Base-by-base conservation (phyloP, 2,113 vertebrate genomes). In the Trinectes maculatus region DNA sequence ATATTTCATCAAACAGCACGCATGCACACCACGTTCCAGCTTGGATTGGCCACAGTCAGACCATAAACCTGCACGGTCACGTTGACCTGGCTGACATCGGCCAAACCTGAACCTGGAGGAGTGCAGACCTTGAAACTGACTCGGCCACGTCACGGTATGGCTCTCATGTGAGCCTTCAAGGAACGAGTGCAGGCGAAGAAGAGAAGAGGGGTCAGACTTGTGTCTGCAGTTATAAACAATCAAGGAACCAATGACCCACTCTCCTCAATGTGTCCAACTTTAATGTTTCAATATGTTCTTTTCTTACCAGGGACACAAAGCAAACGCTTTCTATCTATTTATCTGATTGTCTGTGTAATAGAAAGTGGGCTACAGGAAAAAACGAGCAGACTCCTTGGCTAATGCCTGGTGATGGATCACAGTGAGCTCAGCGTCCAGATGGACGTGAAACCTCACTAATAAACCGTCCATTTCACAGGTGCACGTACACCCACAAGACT, bases 381-480 rank as follows among this genome's bases (percentile, higher is more conserved):
- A 53, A 40, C n/a, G n/a, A n/a, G 42, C 64, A 61, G 65, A 63
- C 58, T 80, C 67, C 24, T 43, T 26, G 43, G 47, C 73, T 53
- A n/a, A 55, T 53, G 54, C 69, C 59, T 18, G 16, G 73, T 86
- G 79, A 89, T 85, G 82, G 80, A 85, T 79, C 73, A 79, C 63
- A 66, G 46, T 72, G 64, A 61, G 43, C 61, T 85, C 60, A 63
- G 66, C 7, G 9, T 56, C 43, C 53, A 82, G 62, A 62, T 63
- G 69, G 71, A 77, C 47, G 62, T 63, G 71, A 78, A 71, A 48
- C 55, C 28, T 72, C 51, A 74, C 5, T 22, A 19, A 63, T 56
- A 69, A 67, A 42, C 3, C 15, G 28, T 77, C 69, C 72, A 39
- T 47, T 16, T 19, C 59, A 60, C 53, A 69, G 39, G 48, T 72